Evolutionary conservation across 2,888 invertebrate genomes (phyloP).

Genomic region (Pandemis cinnamomeana): DNA sequence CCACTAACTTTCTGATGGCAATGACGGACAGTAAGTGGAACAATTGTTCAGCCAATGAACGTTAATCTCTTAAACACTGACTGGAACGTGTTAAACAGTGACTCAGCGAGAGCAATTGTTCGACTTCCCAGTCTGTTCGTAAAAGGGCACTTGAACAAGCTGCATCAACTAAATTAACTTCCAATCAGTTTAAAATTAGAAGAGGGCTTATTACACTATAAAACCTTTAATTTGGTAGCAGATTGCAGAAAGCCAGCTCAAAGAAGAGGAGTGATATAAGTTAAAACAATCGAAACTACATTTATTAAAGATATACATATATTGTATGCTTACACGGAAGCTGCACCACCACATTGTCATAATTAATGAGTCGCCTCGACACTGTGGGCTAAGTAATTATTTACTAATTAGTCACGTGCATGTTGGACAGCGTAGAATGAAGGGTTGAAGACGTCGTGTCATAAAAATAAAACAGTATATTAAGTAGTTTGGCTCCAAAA

Average conservation of each 20-base stretch:
- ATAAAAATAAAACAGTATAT: too few species aligned
- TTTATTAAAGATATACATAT: neutral
- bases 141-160: conserved; percentile 12
- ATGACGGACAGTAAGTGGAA: conserved; percentile 65
- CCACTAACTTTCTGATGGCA: conserved; percentile 51
- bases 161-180: conserved; percentile 20
- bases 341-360: neutral
- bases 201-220: neutral
- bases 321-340: neutral
- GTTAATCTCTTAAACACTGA: conserved; percentile 75
- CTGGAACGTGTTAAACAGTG: conserved; percentile 50
- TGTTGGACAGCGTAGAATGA: too few species aligned
- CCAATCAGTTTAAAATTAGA: conserved; percentile 6
- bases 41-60: conserved; percentile 76
- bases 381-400: too few species aligned
- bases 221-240: too few species aligned
- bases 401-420: too few species aligned
- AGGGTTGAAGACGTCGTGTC: too few species aligned
- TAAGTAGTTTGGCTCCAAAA: too few species aligned
- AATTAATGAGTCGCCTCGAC: too few species aligned
- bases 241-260: neutral
- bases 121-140: neutral
- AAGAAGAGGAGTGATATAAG: neutral
- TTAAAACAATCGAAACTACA: too few species aligned
- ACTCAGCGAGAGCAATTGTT: conserved; percentile 20